Percentiles rank a stretch among this genome's conserved stretches.
These are phyloP conservation scores for Natator depressus DNA, from an alignment of 2,113 vertebrate genomes.

Conservation along the genomic window DNA sequence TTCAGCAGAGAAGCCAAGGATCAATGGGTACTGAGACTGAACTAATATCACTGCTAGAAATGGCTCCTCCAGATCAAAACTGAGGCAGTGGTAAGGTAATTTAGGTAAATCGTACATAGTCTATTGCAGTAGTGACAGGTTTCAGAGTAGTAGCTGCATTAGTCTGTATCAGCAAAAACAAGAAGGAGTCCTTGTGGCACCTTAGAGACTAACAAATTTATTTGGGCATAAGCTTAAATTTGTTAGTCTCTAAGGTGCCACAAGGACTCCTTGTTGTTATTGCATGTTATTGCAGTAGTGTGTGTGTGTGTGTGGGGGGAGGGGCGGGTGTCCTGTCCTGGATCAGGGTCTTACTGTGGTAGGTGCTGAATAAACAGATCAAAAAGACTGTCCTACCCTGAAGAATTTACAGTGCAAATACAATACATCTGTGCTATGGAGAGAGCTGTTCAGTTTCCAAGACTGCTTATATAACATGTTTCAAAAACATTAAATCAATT, in stretches of 20 bases:
- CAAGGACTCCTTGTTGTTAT: no score
- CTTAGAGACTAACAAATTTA: no score
- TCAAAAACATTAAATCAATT: not conserved
- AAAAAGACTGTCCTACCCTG: not conserved
- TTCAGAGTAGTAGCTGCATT: no score
- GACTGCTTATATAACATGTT: not conserved
- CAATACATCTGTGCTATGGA: not conserved
- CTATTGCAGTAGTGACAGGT: not conserved
- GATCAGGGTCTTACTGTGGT: not conserved
- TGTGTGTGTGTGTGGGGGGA: no score
- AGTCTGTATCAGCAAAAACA: no score
- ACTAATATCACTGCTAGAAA: not conserved
- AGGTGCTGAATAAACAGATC: not conserved
- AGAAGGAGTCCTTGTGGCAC: no score
- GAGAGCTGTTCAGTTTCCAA: not conserved
- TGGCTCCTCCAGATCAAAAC: not conserved
- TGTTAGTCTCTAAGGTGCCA: no score
- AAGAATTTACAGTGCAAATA: not conserved
- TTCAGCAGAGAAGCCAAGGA: not conserved
- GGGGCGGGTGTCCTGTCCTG: not conserved
- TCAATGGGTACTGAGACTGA: not conserved
- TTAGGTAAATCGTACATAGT: not conserved
- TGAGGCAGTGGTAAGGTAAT: not conserved
- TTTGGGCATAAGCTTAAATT: no score
- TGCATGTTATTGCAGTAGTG: no score